Base-by-base conservation (phyloP, 2,113 vertebrate genomes). In the Cheirogaleus medius region DNA sequence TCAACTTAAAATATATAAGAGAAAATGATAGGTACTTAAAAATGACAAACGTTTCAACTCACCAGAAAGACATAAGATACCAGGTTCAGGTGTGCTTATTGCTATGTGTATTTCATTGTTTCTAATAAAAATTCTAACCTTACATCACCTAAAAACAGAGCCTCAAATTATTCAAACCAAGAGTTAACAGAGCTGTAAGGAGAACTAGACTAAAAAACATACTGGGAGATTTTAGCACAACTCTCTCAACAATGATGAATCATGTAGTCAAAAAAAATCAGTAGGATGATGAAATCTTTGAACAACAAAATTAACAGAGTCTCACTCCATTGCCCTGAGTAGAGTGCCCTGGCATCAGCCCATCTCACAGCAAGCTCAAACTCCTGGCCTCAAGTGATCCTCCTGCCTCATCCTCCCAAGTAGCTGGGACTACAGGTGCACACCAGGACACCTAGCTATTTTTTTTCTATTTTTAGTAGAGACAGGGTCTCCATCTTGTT, bases 261-360 rank as follows among this genome's bases (percentile, higher is more conserved):
- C 63, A 44, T 18, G 9, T 68, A 91, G 47, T 89, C 21, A 93
- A 94, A 94, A 47, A 47, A 71, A 54, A 9, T 66, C 54, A 54
- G 58, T 78, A 87, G 78, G n/a, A 91, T 93, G 83, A 85, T 88
- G 68, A 96, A 91, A 95, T 18, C 39, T 90, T 87, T 73, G 69
- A 95, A 88, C 21, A 63, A 60, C n/a, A 82, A 87, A 91, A 83
- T 78, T 94, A 82, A 77, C 44, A 54, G 52, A 20, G 17, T 54
- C 52, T 20, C 17, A 54, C 17, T 54, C 52, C 17, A 6, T 54
- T 54, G 52, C 52, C 52, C 52, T 54, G 52, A 54, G 52, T 54
- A 54, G 52, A 54, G 17, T 54, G 52, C 52, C 17, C 17, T 54
- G 52, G 17, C 52, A 54, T 54, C 52, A 54, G 52, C 17, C 52